phyloP scores from a whole-genome alignment of 1,140 invertebrate genomes.

The Neodiprion pinetum region DNA sequence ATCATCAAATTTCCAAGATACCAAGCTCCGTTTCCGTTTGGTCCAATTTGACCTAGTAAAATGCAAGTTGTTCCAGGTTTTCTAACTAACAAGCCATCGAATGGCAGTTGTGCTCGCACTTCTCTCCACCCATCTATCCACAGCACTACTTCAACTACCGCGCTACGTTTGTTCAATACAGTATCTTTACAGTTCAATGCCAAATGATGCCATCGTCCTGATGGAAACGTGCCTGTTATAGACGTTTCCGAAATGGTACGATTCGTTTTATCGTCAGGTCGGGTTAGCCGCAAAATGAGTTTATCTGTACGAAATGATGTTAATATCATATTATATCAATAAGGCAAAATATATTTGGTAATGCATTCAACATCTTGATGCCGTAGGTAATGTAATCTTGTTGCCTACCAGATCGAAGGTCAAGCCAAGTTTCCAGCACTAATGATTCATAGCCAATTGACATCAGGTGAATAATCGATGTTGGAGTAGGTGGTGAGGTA shows the following conservation, averaged over 20 bases:
- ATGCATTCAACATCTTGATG: no score
- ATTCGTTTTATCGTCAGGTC: constrained; percentile 64
- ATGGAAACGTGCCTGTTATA: constrained; percentile 58
- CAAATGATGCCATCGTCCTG: constrained; percentile 67
- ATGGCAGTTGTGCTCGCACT: constrained; percentile 57
- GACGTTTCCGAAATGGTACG: constrained; percentile 65
- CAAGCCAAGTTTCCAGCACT: constrained; percentile 62
- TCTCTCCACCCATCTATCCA: constrained; percentile 65
- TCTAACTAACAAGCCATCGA: constrained; percentile 60
- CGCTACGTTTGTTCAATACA: constrained; percentile 63
- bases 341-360: not conserved
- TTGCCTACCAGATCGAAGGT: constrained; percentile 58
- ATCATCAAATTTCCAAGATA: constrained; percentile 64
- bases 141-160: constrained; percentile 66
- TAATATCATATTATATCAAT: not conserved
- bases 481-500: constrained; percentile 50
- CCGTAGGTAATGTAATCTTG: constrained; percentile 19
- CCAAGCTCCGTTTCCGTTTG: constrained; percentile 56
- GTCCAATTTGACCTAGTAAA: constrained; percentile 59
- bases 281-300: constrained; percentile 62
- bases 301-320: constrained; percentile 53
- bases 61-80: constrained; percentile 61
- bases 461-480: constrained; percentile 62
- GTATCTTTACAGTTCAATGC: constrained; percentile 68
- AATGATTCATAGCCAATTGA: constrained; percentile 66